These are phyloP conservation scores for Cardiocondyla obscurior DNA, from an alignment of 1,140 invertebrate genomes.

Conservation along the genomic window DNA sequence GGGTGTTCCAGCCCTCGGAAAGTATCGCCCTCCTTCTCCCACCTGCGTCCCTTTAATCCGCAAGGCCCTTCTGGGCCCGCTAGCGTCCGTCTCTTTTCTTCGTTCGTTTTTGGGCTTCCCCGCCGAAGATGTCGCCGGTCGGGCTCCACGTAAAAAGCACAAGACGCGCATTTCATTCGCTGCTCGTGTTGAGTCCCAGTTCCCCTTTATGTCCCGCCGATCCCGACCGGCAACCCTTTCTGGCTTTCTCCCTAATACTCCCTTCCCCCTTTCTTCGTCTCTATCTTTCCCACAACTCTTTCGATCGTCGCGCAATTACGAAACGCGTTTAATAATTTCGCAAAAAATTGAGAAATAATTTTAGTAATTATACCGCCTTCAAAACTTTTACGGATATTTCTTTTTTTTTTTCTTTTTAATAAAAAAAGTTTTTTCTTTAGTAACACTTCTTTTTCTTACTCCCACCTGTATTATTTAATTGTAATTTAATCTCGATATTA, in stretches of 20 bases:
- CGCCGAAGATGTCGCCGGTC: slow-evolving; percentile 57
- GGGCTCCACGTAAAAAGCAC: slow-evolving; percentile 71
- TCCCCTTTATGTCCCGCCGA: slow-evolving; percentile 74
- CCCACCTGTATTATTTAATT: background rate
- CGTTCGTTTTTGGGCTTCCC: slow-evolving; percentile 19
- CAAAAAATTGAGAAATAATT: background rate
- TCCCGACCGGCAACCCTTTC: slow-evolving; percentile 37
- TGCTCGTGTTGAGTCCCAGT: slow-evolving; percentile 74
- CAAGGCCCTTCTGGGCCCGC: background rate
- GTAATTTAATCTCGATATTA: background rate
- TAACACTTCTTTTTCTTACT: background rate
- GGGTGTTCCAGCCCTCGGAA: slow-evolving; percentile 70
- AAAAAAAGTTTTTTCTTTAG: too few relatives aligned
- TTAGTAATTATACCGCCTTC: background rate
- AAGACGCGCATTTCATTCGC: slow-evolving; percentile 80
- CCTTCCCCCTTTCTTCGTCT: background rate
- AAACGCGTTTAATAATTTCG: background rate
- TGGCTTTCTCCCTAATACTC: background rate
- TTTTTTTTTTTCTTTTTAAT: too few relatives aligned
- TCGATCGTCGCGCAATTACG: background rate
- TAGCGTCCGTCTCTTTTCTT: slow-evolving; percentile 29
- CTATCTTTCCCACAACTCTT: background rate
- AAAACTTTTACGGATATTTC: background rate
- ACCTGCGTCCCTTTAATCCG: slow-evolving; percentile 1
- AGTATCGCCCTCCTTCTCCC: slow-evolving; percentile 52